These are phyloP conservation scores for Pomacea maculata DNA, from an alignment of 1,140 invertebrate genomes.

Conservation along the genomic window DNA sequence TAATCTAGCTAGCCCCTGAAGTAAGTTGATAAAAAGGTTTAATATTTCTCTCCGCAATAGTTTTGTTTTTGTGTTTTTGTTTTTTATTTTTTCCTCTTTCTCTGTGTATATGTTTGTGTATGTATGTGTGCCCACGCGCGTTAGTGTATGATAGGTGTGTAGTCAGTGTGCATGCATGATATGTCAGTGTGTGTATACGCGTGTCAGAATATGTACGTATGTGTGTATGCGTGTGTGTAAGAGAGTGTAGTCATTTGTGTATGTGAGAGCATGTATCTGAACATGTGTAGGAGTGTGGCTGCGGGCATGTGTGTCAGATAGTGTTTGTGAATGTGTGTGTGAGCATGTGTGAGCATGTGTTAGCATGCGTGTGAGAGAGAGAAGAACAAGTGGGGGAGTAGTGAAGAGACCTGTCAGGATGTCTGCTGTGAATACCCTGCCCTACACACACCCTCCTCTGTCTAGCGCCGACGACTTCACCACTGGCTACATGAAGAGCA, in stretches of 20 bases:
- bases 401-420: too few species aligned
- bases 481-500: constrained; percentile 59
- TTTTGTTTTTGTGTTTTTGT: background rate
- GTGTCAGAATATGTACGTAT: constrained; percentile 10
- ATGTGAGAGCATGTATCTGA: background rate
- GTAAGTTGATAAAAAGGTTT: too few species aligned
- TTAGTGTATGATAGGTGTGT: background rate
- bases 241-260: background rate
- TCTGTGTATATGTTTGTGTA: background rate
- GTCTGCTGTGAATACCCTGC: too few species aligned
- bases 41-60: too few species aligned
- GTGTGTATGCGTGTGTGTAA: background rate
- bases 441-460: background rate
- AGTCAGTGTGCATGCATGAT: background rate
- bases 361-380: background rate
- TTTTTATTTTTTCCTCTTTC: background rate
- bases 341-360: background rate
- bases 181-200: constrained; percentile 1
- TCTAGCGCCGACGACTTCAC: constrained; percentile 58
- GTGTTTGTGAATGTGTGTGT: constrained; percentile 1
- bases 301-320: background rate
- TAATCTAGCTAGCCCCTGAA: too few species aligned
- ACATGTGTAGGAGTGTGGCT: background rate
- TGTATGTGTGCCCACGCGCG: background rate
- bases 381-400: too few species aligned